Evolutionary conservation across 2,113 vertebrate genomes (phyloP).

Genomic region (Brachypodius melanocephalos): DNA sequence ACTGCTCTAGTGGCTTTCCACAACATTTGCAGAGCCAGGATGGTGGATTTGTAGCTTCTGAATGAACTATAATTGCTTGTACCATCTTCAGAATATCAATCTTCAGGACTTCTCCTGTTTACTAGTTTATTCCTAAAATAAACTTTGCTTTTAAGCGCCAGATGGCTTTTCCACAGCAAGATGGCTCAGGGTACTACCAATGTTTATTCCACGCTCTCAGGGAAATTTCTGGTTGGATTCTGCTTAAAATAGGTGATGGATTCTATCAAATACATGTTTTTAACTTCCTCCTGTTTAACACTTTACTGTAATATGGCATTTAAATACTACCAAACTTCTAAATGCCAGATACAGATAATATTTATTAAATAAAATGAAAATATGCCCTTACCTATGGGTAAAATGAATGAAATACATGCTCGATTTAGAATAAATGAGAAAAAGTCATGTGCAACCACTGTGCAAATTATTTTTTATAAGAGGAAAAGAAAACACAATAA

Average conservation of each 20-base stretch:
- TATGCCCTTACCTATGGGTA: constrained; percentile 14
- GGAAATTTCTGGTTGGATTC: constrained; percentile 8
- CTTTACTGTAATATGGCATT: constrained; percentile 34
- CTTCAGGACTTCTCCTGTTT: constrained; percentile 28
- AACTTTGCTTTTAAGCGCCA: constrained; percentile 10
- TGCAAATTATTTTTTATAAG: constrained; percentile 47
- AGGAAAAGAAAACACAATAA: constrained; percentile 45
- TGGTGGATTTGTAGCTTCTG: constrained; percentile 13
- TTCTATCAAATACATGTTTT: not conserved
- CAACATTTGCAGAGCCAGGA: not conserved
- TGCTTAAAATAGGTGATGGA: not conserved
- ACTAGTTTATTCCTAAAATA: constrained; percentile 41
- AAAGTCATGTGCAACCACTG: constrained; percentile 51
- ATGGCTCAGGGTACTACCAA: not conserved
- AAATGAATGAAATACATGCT: constrained; percentile 51
- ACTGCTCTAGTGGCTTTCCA: constrained; percentile 11
- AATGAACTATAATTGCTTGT: constrained; percentile 17
- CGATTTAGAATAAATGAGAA: constrained; percentile 65
- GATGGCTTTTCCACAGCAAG: constrained; percentile 35
- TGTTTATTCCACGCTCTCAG: constrained; percentile 4
- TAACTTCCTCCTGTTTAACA: constrained; percentile 15
- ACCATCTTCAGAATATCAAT: constrained; percentile 18
- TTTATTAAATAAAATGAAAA: constrained; percentile 61
- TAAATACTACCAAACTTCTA: constrained; percentile 33
- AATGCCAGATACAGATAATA: constrained; percentile 22